Base-by-base conservation (phyloP, 2,113 vertebrate genomes). In the Pterophyllum scalare region DNA sequence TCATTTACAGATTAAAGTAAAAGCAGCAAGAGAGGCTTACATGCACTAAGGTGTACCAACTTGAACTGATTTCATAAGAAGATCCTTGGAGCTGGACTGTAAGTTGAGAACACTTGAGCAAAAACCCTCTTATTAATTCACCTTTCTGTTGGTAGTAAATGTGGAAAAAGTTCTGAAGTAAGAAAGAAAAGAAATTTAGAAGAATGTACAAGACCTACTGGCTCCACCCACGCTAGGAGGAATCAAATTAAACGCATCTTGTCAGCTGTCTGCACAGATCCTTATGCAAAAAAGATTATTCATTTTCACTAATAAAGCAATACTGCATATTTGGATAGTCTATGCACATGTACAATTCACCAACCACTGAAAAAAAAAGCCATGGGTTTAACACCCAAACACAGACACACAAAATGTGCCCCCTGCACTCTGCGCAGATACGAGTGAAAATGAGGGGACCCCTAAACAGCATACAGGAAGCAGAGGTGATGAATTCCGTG, bases 401-500 rank as follows among this genome's bases (percentile, higher is more conserved):
- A 59, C 43, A 85, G 22, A 43, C 65, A 64, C 77, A 84, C 58
- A 85, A 75, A 84, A 61, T 54, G 59, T 87, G 79, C 65, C 85
- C 93, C 77, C 83, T 90, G 83, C 89, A 59, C 87, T 88, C 85
- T 82, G 75, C 83, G 74, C 82, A 89, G 85, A 87, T 87, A 88
- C 84, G 79, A 91, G 93, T 93, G 94, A 96, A 95, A 96, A 95
- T 87, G 87, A 93, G 87, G 89, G 96, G 95, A 96, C 96, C 96
- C 94, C 94, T 58, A 96, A 96, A 95, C 93, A 94, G 90, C 28
- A 0, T 89, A 93, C 96, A 97, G 97, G 97, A 98, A 98, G 96
- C 96, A 94, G 95, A 97, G 97, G 97, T 96, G 97, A 98, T 98
- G 96, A 98, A 97, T 98, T 97, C 97, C 96, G 94, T 96, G 96